phyloP scores from a whole-genome alignment of 2,888 invertebrate genomes.

The Timema cristinae region DNA sequence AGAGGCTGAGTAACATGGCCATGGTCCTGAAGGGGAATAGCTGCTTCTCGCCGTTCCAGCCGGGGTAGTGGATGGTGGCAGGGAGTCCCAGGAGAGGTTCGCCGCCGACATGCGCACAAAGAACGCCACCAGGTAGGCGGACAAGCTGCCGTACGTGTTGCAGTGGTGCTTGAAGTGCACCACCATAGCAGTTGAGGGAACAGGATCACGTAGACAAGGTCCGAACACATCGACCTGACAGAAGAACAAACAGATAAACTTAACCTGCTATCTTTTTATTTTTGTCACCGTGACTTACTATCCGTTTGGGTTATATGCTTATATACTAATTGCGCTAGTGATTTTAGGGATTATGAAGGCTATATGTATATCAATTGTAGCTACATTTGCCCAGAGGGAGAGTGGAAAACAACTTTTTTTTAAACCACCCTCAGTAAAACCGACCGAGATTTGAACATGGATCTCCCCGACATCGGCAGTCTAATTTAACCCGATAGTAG shows the following conservation, averaged over 20 bases:
- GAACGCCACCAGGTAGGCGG: constrained; percentile 81
- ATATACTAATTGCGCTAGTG: no score
- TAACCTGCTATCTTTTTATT: no score
- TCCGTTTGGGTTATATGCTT: no score
- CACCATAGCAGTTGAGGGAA: constrained; percentile 98
- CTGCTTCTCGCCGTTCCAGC: constrained; percentile 71
- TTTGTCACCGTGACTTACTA: no score
- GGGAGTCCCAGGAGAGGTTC: constrained; percentile 80
- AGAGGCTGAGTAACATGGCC: constrained; percentile 84
- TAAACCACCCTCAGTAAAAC: background rate
- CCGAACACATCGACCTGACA: constrained; percentile 92
- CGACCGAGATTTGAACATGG: no score
- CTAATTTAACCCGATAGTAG: no score
- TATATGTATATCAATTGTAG: no score
- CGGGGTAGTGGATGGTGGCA: constrained; percentile 82
- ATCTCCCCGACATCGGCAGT: no score
- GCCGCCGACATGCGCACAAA: constrained; percentile 78
- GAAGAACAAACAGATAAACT: constrained; percentile 23
- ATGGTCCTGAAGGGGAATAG: constrained; percentile 95
- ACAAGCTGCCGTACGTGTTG: constrained; percentile 95
- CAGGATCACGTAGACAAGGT: constrained; percentile 96
- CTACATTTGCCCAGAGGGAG: background rate
- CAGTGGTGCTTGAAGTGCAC: constrained; percentile 91
- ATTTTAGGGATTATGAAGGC: no score
- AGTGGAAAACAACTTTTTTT: background rate